phyloP scores from a whole-genome alignment of 1,140 invertebrate species.

The Drosophila yakuba region DNA sequence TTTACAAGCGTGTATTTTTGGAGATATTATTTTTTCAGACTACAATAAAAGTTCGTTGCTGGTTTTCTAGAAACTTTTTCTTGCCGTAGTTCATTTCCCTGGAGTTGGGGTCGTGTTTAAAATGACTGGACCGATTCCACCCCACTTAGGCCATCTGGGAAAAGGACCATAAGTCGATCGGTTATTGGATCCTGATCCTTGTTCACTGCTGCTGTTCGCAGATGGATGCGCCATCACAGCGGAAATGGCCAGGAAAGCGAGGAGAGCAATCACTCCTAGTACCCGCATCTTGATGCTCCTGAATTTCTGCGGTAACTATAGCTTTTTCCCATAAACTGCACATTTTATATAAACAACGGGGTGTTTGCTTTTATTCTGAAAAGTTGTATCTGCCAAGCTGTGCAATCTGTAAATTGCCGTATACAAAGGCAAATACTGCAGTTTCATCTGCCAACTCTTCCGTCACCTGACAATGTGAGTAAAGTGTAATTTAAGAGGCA shows the following conservation, averaged over 20 bases:
- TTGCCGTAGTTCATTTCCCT: not conserved
- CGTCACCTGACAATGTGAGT: not conserved
- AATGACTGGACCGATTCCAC: conserved; percentile 17
- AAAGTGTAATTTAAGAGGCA: not conserved
- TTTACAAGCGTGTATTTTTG: conserved; percentile 22
- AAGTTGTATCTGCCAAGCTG: not conserved
- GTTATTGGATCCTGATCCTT: not conserved
- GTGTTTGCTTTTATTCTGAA: not conserved
- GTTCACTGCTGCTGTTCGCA: not conserved
- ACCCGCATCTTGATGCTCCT: conserved; percentile 3
- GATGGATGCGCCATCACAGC: not conserved
- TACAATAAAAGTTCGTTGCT: not conserved
- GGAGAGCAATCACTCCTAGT: not conserved
- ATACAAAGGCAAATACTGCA: not conserved
- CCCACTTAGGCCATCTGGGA: conserved; percentile 4
- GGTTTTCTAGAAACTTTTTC: not conserved
- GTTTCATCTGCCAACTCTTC: not conserved
- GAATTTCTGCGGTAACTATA: not conserved
- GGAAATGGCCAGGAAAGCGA: conserved; percentile 12
- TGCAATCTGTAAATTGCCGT: not conserved
- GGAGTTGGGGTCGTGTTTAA: not conserved
- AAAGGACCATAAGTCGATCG: no score
- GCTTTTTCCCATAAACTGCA: not conserved
- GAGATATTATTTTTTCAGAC: not conserved
- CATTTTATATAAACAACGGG: not conserved